Base-by-base conservation (phyloP, 1,140 invertebrate genomes). In the Harpegnathos saltator region DNA sequence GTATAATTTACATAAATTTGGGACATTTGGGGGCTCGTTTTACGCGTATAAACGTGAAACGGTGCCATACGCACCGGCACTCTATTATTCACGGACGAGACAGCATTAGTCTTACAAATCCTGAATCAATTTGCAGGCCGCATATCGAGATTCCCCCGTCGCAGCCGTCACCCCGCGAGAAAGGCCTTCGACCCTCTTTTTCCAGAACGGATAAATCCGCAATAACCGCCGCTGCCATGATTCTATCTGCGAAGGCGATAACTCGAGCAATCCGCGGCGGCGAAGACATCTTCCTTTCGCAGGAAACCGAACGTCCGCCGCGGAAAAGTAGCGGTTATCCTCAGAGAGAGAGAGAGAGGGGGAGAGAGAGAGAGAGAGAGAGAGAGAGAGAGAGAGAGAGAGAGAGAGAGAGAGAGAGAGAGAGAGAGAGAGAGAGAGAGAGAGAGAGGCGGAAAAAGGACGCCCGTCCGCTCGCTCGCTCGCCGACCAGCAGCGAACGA, bases 221-320 rank as follows among this genome's bases (percentile, higher is more conserved):
- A 80, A 80, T 80, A 80, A 80, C 75, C 75, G 75, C 24, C 65
- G 29, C 63, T 69, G 17, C 33, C 63, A 71, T 69, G 75, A 80
- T 80, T 80, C 52, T 80, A 80, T 80, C 65, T 80, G 33, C 75
- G 75, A 69, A 44, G 50, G 65, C 54, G 75, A 80, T 80, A 80
- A 80, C 38, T 74, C 68, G 80, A 62, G 80, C 71, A 82, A 82
- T 82, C 71, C 69, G 71, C 58, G 80, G 15, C 69, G 56, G 50
- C 44, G 71, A 82, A 62, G 56, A 61, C 38, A 44, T 74, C 71
- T 82, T 74, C 75, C 75, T 80, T 14, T 80, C 65, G 75, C 75
- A 80, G 75, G 75, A 80, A 80, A 58, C 75, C n/a, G 24, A 80
- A 80, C 75, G 75, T 63, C 75, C 65, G 56, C 54, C 65, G 63